phyloP scores from a whole-genome alignment of 2,888 invertebrate genomes.

The Tachina grossa region DNA sequence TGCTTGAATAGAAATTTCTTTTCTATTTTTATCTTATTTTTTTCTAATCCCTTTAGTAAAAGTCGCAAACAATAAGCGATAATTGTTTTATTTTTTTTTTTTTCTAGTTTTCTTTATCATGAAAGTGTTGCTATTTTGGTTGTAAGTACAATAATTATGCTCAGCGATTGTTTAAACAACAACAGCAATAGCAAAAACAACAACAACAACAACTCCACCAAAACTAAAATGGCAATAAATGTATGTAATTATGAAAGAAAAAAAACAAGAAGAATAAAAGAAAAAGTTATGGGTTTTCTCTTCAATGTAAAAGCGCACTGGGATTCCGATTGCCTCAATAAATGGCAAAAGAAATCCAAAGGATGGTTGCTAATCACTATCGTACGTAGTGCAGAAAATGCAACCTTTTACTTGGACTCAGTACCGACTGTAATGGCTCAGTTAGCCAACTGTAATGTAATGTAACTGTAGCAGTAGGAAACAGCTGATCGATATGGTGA shows the following conservation, averaged over 20 bases:
- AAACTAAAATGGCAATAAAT: slow-evolving; percentile 55
- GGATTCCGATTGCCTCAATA: neutral
- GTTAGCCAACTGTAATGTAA: no score
- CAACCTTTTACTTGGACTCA: no score
- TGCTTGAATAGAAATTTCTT: slow-evolving; percentile 38
- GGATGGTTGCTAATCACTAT: no score
- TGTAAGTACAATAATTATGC: slow-evolving; percentile 57
- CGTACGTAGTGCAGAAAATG: no score
- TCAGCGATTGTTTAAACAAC: slow-evolving; percentile 62
- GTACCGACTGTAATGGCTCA: no score
- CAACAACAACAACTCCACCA: slow-evolving; percentile 13
- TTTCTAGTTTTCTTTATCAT: slow-evolving; percentile 34
- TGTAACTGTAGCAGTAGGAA: no score
- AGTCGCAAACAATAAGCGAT: slow-evolving; percentile 18
- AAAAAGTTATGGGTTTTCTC: slow-evolving; percentile 54
- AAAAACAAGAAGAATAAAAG: slow-evolving; percentile 36
- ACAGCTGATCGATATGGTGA: no score
- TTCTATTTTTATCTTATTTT: neutral
- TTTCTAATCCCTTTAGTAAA: slow-evolving; percentile 33
- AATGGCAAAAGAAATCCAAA: neutral
- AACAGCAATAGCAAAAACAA: slow-evolving; percentile 42
- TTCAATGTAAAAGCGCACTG: slow-evolving; percentile 9
- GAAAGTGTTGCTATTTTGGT: slow-evolving; percentile 52
- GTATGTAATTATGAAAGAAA: slow-evolving; percentile 60
- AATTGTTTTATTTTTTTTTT: slow-evolving; percentile 41